phyloP scores from a whole-genome alignment of 2,113 vertebrate genomes.

The Colossoma macropomum region DNA sequence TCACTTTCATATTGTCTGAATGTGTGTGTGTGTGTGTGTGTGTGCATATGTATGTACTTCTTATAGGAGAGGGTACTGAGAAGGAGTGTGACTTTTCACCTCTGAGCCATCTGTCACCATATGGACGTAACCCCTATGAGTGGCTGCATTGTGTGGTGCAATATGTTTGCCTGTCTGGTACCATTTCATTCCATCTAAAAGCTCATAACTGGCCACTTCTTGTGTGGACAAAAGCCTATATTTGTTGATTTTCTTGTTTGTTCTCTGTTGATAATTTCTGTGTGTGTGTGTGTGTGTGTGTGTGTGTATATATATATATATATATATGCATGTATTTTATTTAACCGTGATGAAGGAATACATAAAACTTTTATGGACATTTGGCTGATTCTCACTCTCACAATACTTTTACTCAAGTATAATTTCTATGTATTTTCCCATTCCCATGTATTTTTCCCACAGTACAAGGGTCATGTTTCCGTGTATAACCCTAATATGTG shows the following conservation, averaged over 20 bases:
- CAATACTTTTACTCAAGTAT: too few relatives aligned
- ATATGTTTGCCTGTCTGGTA: slow-evolving; percentile 1
- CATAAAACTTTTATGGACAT: too few relatives aligned
- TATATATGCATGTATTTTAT: not conserved
- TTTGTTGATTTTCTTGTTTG: not conserved
- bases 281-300: not conserved
- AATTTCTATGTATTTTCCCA: too few relatives aligned
- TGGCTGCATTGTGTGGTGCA: not conserved
- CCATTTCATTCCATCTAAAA: not conserved
- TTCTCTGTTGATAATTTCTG: too few relatives aligned
- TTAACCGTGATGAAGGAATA: too few relatives aligned
- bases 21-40: not conserved
- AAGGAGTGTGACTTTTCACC: slow-evolving; percentile 20
- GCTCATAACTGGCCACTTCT: not conserved
- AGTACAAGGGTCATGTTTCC: too few relatives aligned
- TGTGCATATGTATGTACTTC: not conserved
- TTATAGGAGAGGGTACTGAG: not conserved
- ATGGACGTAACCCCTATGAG: slow-evolving; percentile 15
- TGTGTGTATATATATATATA: not conserved
- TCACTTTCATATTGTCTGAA: not conserved
- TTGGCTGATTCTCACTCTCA: too few relatives aligned
- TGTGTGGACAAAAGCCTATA: not conserved
- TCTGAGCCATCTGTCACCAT: slow-evolving; percentile 41
- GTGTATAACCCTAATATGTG: not conserved
- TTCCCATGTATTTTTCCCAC: too few relatives aligned